Evolutionary conservation across 2,113 vertebrate genomes (phyloP).

Genomic region (Nothobranchius furzeri): DNA sequence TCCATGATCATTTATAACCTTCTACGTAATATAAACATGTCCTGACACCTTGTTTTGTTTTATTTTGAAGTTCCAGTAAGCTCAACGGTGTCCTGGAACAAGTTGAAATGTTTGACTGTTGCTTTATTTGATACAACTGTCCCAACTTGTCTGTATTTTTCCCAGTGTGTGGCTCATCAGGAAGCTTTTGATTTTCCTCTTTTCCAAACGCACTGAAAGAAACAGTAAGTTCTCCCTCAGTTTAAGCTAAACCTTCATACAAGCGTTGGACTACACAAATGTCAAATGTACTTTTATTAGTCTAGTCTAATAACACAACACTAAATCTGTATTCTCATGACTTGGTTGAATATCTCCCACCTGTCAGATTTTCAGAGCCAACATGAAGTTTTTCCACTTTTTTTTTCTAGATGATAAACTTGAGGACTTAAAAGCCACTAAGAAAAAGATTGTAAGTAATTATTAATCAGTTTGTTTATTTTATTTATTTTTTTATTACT

Average conservation of each 20-base stretch:
- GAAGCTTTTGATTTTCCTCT: slow-evolving; percentile 91
- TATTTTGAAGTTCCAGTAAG: neutral
- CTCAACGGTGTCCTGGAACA: neutral
- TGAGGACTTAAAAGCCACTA: slow-evolving; percentile 90
- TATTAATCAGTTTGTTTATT: too few relatives aligned
- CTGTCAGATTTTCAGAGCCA: neutral
- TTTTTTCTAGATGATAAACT: slow-evolving; percentile 88
- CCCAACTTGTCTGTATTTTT: neutral
- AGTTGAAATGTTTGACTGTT: neutral
- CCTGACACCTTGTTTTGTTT: neutral
- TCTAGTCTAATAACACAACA: neutral
- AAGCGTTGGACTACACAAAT: neutral
- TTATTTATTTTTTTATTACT: too few relatives aligned
- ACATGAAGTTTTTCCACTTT: neutral
- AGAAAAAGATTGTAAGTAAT: slow-evolving; percentile 94
- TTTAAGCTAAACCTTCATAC: neutral
- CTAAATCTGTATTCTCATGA: neutral
- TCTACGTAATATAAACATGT: neutral
- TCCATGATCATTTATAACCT: neutral
- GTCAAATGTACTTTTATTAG: neutral
- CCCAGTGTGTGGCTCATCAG: slow-evolving; percentile 90
- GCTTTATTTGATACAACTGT: neutral
- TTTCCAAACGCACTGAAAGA: slow-evolving; percentile 93
- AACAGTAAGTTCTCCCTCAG: slow-evolving; percentile 85
- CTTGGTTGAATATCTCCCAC: neutral